Base-by-base conservation (phyloP, 2,113 vertebrate species). In the Gallinago undulata region DNA sequence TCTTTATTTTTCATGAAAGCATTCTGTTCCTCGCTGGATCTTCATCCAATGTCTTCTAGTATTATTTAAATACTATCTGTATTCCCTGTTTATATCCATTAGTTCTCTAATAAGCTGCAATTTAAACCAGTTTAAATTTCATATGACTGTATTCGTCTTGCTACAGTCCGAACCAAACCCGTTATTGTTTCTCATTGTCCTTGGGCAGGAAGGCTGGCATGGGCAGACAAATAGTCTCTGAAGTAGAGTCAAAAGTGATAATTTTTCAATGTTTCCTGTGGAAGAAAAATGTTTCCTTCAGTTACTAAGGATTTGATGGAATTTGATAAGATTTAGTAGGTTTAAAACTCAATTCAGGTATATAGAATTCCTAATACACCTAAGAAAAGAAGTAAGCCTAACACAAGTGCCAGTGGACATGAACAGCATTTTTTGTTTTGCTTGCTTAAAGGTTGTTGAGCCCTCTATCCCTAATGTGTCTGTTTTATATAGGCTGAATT, bases 291-390 rank as follows among this genome's bases (percentile, higher is more conserved):
- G 5, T 60, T 82, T 85, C 39, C 19, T 31, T 77, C 23, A 39
- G 45, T 66, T 94, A 80, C 67, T 89, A 48, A 63, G 33, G 30
- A 55, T 92, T 69, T 72, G 9, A 56, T 73, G 37, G 39, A 67
- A 72, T 90, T 92, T 87, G 39, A 17, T 84, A 68, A 60, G 84
- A 82, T 84, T 87, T 81, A 67, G 75, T 60, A 70, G 30, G 35
- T 96, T 89, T 95, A 90, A 93, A 92, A 92, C 84, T 89, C 94
- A 82, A 35, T 93, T 93, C 91, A 87, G 28, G 33, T 57, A 24
- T 66, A 57, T 25, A 72, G 62, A 95, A 78, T 90, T 93, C 85
- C 63, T 86, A 60, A 84, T 66, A 53, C 1, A 1, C 18, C 57
- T 91, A 68, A 84, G 87, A 93, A 75, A 86, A 87, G 41, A 73